phyloP scores from a whole-genome alignment of 2,888 invertebrate species.

The Nemoura dubitans region DNA sequence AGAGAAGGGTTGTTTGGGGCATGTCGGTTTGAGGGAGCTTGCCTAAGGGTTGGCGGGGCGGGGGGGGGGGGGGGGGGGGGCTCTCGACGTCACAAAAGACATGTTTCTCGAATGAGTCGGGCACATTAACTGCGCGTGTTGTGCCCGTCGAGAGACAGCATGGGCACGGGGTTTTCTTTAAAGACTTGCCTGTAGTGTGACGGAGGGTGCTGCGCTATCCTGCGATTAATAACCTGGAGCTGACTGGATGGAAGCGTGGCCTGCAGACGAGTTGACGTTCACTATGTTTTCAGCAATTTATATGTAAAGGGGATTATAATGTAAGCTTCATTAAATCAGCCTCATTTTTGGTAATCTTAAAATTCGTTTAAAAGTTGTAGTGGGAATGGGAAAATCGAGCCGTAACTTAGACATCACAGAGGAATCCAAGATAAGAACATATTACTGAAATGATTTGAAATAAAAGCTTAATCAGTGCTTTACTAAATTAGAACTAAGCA shows the following conservation, averaged over 20 bases:
- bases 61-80: neutral
- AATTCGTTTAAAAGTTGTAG: too few species aligned
- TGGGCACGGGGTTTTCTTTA: neutral
- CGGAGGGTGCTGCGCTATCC: neutral
- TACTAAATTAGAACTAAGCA: too few species aligned
- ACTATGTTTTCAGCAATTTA: neutral
- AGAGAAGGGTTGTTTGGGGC: constrained; percentile 16
- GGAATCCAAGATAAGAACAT: too few species aligned
- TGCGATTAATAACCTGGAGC: neutral
- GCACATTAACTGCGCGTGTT: neutral
- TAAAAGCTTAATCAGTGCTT: too few species aligned
- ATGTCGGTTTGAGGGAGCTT: neutral
- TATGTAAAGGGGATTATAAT: neutral
- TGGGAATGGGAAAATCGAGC: too few species aligned
- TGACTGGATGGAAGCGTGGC: neutral
- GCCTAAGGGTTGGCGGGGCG: too few species aligned
- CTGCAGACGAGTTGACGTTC: neutral
- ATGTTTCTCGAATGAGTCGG: neutral
- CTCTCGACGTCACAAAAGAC: constrained; percentile 33
- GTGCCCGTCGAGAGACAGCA: too few species aligned
- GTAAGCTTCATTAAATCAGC: too few species aligned
- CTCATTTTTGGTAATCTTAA: too few species aligned
- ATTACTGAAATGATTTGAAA: too few species aligned
- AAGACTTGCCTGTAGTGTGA: neutral
- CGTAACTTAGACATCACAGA: too few species aligned